A percentile compares a stretch with the other conserved stretches of the same genome.
Evolutionary conservation across 2,113 vertebrate species (phyloP).

Genomic region (Saguinus imperator): DNA sequence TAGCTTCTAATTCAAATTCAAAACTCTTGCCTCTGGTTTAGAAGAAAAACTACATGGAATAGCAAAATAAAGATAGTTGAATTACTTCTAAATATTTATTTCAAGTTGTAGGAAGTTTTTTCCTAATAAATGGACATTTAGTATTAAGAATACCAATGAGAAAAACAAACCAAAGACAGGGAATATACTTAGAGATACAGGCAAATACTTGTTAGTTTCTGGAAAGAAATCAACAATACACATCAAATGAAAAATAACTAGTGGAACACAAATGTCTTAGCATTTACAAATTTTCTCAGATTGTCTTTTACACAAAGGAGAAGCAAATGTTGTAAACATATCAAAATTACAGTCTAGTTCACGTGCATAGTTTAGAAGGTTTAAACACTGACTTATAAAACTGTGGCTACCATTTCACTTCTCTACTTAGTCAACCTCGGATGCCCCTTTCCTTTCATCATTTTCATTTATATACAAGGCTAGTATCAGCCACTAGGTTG

Average conservation of each 20-base stretch:
- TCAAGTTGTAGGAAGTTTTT: not conserved
- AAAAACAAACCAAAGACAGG: not conserved
- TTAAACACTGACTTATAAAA: not conserved
- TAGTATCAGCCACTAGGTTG: not conserved
- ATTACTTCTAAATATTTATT: slow-evolving; percentile 12
- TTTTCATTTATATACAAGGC: not conserved
- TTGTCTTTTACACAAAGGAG: not conserved
- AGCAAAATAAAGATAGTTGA: slow-evolving; percentile 2
- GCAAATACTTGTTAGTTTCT: not conserved
- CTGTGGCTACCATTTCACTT: not conserved
- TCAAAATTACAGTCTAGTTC: not conserved
- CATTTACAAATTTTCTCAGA: not conserved
- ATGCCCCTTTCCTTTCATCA: not conserved
- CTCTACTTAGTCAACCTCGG: not conserved
- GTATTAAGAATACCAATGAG: not conserved
- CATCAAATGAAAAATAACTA: not conserved
- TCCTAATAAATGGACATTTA: not conserved
- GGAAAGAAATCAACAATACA: not conserved
- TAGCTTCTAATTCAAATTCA: slow-evolving; percentile 42
- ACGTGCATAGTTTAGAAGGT: not conserved
- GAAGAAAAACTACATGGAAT: not conserved
- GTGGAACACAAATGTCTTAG: not conserved
- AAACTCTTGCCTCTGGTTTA: not conserved
- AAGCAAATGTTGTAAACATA: not conserved
- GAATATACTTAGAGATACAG: not conserved